Percentiles rank a stretch among this genome's conserved stretches.
Conservation (phyloP, 2,888 invertebrate species). For the Gandaritis pyraliata region DNA sequence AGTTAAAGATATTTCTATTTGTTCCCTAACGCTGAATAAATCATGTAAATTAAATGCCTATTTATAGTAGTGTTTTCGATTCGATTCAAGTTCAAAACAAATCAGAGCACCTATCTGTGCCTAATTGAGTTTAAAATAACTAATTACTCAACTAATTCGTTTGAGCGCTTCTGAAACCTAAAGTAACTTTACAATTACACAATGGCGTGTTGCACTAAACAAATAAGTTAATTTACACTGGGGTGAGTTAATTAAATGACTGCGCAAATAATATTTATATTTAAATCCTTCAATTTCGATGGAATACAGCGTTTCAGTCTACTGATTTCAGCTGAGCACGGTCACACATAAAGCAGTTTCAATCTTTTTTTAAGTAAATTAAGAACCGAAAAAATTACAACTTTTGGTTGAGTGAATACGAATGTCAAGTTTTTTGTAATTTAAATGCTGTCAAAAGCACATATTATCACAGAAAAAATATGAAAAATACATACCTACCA, state of each 20-base stretch:
- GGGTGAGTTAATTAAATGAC: constrained; percentile 16
- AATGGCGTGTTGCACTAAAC: constrained; percentile 18
- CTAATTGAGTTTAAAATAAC: constrained; percentile 22
- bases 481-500: no score
- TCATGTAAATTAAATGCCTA: no score
- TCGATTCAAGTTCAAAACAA: neutral
- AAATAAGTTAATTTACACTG: constrained; percentile 22
- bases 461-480: no score
- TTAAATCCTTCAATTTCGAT: constrained; percentile 13
- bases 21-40: no score
- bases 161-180: constrained; percentile 13
- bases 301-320: constrained; percentile 5
- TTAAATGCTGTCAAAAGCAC: no score
- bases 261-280: constrained; percentile 15
- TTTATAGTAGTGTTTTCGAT: no score
- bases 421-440: no score
- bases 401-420: no score
- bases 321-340: neutral
- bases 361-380: no score
- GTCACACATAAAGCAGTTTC: neutral
- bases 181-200: constrained; percentile 15
- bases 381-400: no score
- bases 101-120: neutral
- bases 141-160: constrained; percentile 12
- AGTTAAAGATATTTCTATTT: no score